Conservation (phyloP, 2,888 invertebrate species). For the Celastrina argiolus region DNA sequence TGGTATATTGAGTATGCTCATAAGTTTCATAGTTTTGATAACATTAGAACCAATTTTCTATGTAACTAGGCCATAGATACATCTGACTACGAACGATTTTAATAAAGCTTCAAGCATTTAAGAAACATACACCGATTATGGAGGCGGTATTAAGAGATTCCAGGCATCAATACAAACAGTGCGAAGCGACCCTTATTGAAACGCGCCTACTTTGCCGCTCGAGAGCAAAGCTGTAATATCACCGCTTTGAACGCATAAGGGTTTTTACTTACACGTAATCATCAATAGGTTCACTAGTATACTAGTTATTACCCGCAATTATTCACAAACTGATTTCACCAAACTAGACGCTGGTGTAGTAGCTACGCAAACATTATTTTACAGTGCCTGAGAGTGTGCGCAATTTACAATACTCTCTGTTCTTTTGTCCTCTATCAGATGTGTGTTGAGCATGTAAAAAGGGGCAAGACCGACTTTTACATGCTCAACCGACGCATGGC, state of each 20-base stretch:
- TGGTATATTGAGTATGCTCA: no score
- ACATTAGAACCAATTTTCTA: background rate
- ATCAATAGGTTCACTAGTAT: background rate
- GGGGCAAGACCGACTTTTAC: no score
- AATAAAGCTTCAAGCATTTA: constrained; percentile 32
- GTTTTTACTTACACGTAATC: background rate
- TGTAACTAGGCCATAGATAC: background rate
- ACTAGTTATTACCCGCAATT: no score
- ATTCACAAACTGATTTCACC: no score
- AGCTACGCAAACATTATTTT: no score
- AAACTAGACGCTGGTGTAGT: no score
- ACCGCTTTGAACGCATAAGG: constrained; percentile 23
- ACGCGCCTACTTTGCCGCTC: constrained; percentile 35
- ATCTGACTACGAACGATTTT: background rate
- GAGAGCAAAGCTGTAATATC: constrained; percentile 30
- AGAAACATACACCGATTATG: constrained; percentile 51
- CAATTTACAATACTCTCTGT: no score
- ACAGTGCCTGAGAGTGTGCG: no score
- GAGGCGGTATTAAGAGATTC: constrained; percentile 68
- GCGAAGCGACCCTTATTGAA: constrained; percentile 63
- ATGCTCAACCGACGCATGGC: no score
- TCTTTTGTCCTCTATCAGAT: no score
- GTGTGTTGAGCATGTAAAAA: no score
- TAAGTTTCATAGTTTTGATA: no score
- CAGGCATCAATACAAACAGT: constrained; percentile 55